These are phyloP conservation scores for Chlorops oryzae DNA, from an alignment of 1,140 invertebrate genomes.

Conservation along the genomic window DNA sequence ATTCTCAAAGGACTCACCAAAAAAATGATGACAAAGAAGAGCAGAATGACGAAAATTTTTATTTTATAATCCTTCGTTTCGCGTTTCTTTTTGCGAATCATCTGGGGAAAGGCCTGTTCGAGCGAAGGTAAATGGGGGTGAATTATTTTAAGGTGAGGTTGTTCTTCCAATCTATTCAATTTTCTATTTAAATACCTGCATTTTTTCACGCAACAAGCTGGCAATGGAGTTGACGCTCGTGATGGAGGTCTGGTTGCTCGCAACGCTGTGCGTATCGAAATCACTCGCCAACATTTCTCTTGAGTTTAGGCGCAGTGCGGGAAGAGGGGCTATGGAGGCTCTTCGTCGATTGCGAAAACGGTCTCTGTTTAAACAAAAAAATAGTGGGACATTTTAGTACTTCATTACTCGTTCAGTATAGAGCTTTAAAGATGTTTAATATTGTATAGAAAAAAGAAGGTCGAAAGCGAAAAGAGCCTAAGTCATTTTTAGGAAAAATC, in stretches of 20 bases:
- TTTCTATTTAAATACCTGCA: slow-evolving; percentile 57
- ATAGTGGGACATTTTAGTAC: background rate
- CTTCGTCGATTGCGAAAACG: slow-evolving; percentile 41
- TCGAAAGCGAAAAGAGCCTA: too few species aligned
- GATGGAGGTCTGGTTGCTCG: slow-evolving; percentile 55
- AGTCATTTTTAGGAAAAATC: too few species aligned
- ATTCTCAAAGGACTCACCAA: slow-evolving; percentile 46
- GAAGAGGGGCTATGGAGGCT: slow-evolving; percentile 41
- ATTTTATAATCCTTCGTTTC: slow-evolving; percentile 65
- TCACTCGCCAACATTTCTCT: slow-evolving; percentile 46
- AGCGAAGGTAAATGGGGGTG: background rate
- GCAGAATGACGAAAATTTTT: slow-evolving; percentile 68
- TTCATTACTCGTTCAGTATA: background rate
- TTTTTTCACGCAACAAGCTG: slow-evolving; percentile 72
- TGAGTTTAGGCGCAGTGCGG: slow-evolving; percentile 39
- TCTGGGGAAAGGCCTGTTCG: slow-evolving; percentile 45
- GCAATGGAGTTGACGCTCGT: slow-evolving; percentile 77
- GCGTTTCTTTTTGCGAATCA: slow-evolving; percentile 57
- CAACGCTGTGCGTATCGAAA: slow-evolving; percentile 42
- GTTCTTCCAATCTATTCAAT: too few species aligned
- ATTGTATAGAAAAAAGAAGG: background rate
- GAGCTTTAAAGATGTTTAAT: background rate
- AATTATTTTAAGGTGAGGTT: too few species aligned
- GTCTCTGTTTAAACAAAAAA: slow-evolving; percentile 34
- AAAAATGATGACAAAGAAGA: slow-evolving; percentile 74